phyloP scores from a whole-genome alignment of 37 sponge, comb jelly and placozoan species.

The Chondrilla cf. caribensis region DNA sequence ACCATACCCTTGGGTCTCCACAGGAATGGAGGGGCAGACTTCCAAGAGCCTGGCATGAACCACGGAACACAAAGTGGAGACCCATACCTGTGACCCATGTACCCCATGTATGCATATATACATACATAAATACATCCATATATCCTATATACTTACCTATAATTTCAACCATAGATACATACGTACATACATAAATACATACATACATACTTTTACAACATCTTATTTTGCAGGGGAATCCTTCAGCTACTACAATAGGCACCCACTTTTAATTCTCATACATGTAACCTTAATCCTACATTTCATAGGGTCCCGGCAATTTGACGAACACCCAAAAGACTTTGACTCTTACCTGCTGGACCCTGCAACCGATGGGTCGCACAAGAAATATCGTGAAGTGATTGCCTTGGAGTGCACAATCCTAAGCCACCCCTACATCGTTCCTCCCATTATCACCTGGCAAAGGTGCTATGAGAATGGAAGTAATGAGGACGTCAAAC shows the following conservation, averaged over 20 bases:
- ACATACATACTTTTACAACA: neutral
- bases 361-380: neutral
- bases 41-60: too few species aligned
- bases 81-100: too few species aligned
- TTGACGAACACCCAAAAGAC: neutral
- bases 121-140: conserved; percentile 13
- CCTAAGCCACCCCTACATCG: neutral
- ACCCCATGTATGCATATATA: neutral
- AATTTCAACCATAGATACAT: conserved; percentile 11
- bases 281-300: too few species aligned
- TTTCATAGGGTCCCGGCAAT: neutral
- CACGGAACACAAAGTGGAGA: too few species aligned
- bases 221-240: too few species aligned
- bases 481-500: neutral
- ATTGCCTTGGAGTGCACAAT: neutral
- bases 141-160: neutral
- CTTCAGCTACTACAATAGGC: too few species aligned
- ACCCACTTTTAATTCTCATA: too few species aligned
- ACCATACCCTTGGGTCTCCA: too few species aligned
- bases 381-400: neutral
- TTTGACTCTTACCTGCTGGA: neutral
- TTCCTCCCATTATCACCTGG: conserved; percentile 19
- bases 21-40: too few species aligned
- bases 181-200: conserved; percentile 24
- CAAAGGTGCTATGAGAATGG: neutral